Evolutionary conservation across 2,888 invertebrate genomes (phyloP).

Genomic region (Agonopterix arenella): DNA sequence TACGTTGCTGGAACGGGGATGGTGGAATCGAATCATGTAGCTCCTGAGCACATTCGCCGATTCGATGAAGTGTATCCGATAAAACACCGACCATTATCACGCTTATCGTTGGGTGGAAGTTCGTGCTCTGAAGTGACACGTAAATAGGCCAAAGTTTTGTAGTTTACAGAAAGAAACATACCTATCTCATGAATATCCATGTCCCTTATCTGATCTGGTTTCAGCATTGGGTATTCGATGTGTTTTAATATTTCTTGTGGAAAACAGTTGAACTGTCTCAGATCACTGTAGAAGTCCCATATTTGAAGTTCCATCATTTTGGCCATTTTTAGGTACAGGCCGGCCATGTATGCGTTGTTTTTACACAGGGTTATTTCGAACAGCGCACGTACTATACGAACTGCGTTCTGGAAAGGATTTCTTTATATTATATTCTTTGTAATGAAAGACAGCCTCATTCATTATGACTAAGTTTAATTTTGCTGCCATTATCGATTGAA

Average conservation of each 20-base stretch:
- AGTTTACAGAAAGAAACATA: slow-evolving; percentile 24
- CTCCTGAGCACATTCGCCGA: no score
- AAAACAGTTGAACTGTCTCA: slow-evolving; percentile 89
- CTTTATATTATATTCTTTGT: slow-evolving; percentile 4
- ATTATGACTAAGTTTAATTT: neutral
- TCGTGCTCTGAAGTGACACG: no score
- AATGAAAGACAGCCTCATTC: neutral
- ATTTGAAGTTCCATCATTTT: slow-evolving; percentile 95
- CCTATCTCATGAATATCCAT: slow-evolving; percentile 93
- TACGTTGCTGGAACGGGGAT: no score
- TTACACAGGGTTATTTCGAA: slow-evolving; percentile 95
- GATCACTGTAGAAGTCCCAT: slow-evolving; percentile 91
- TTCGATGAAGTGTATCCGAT: no score
- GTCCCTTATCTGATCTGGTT: slow-evolving; percentile 87
- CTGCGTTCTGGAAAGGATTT: slow-evolving; percentile 83
- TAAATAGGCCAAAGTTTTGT: no score
- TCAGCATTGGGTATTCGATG: slow-evolving; percentile 86
- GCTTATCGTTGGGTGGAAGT: no score
- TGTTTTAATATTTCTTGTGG: slow-evolving; percentile 87
- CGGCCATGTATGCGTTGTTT: slow-evolving; percentile 93
- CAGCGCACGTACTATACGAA: slow-evolving; percentile 92
- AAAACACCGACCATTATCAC: no score
- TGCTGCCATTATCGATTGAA: no score
- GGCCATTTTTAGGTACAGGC: slow-evolving; percentile 88
- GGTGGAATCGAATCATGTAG: no score